These are phyloP conservation scores for Danio jaintianensis DNA, from an alignment of 2,797 vertebrate species.

Conservation along the genomic window DNA sequence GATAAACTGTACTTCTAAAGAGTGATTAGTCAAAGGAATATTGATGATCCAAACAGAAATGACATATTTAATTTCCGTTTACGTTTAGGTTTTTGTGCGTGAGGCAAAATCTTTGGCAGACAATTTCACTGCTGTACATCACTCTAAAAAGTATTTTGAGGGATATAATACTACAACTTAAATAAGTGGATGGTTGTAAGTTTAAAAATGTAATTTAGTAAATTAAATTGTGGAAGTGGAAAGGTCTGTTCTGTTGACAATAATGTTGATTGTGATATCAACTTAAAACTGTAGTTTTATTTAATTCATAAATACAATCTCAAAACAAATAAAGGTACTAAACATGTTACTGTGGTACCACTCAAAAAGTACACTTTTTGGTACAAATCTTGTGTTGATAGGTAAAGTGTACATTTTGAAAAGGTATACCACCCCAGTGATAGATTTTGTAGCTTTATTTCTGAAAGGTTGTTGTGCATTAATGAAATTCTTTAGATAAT, in stretches of 20 bases:
- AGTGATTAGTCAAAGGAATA: constrained; percentile 14
- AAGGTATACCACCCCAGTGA: too few species aligned
- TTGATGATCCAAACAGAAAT: constrained; percentile 2
- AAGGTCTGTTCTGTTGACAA: background rate
- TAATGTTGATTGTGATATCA: background rate
- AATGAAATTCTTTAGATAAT: too few species aligned
- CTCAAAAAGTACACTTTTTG: too few species aligned
- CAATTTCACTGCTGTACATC: background rate
- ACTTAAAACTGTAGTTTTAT: background rate
- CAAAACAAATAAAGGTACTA: too few species aligned
- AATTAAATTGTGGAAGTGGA: background rate
- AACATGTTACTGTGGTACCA: too few species aligned
- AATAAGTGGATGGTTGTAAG: background rate
- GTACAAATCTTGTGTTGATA: too few species aligned
- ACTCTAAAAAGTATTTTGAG: background rate
- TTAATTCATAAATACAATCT: too few species aligned
- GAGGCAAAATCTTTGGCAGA: constrained; percentile 9
- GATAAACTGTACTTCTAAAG: constrained; percentile 3
- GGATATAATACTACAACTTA: background rate
- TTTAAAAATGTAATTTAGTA: background rate
- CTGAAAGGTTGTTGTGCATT: too few species aligned
- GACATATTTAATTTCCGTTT: constrained; percentile 28
- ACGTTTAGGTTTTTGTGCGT: constrained; percentile 12
- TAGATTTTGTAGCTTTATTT: too few species aligned
- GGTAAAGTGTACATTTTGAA: too few species aligned